Evolutionary conservation across 37 sponge, comb jelly and placozoan genomes (phyloP).

Genomic region (Geodia barretti): DNA sequence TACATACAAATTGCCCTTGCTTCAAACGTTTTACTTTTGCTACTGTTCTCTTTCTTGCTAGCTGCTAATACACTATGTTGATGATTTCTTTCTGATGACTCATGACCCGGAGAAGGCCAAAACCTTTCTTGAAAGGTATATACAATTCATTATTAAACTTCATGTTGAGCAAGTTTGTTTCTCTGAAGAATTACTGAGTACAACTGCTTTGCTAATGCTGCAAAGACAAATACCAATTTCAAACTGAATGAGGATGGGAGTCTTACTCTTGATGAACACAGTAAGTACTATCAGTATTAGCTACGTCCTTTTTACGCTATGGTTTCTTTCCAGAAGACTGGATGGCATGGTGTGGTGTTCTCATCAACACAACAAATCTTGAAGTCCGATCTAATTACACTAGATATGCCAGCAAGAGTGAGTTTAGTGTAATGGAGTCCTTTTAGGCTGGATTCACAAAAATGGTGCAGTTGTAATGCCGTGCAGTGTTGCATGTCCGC

Average conservation of each 20-base stretch:
- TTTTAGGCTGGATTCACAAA: too few relatives aligned
- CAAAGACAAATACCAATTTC: conserved; percentile 65
- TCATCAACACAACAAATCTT: conserved; percentile 51
- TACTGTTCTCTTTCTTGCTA: conserved; percentile 4
- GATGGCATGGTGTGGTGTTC: conserved; percentile 76
- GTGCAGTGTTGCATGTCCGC: too few relatives aligned
- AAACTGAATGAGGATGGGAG: conserved; percentile 23
- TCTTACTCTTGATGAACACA: conserved; percentile 6
- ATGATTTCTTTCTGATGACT: conserved; percentile 69
- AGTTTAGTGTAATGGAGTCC: background rate
- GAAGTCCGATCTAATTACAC: conserved; percentile 54
- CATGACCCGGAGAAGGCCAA: conserved; percentile 22
- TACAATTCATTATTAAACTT: conserved; percentile 4
- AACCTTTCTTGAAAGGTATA: conserved; percentile 24
- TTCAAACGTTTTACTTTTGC: background rate
- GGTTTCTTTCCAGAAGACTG: conserved; percentile 15
- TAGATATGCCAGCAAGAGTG: conserved; percentile 26
- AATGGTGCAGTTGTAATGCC: too few relatives aligned
- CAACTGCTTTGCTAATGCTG: conserved; percentile 54
- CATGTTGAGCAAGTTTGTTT: too few relatives aligned
- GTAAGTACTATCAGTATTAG: background rate
- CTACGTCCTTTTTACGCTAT: background rate
- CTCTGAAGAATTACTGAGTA: conserved; percentile 56
- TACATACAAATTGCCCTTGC: background rate
- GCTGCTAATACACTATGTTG: conserved; percentile 61